Evolutionary conservation across 2,797 vertebrate species (phyloP).

Genomic region (Setipinna tenuifilis): DNA sequence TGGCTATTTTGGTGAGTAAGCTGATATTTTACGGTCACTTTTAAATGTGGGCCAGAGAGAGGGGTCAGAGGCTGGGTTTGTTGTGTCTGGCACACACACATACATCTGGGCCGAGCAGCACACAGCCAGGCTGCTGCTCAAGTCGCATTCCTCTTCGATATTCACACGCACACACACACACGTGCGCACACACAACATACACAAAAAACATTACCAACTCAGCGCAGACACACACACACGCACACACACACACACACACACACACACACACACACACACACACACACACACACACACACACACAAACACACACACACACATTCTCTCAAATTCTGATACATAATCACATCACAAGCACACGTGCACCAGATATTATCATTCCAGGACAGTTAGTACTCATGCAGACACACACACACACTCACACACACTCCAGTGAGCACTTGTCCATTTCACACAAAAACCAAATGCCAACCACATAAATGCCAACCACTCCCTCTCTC

Average conservation of each 20-base stretch:
- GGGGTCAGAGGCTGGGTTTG: slow-evolving; percentile 67
- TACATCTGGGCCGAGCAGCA: slow-evolving; percentile 54
- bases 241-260: not conserved
- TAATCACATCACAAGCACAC: too few relatives aligned
- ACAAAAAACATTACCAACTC: not conserved
- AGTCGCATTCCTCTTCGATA: too few relatives aligned
- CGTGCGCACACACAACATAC: not conserved
- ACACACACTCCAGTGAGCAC: not conserved
- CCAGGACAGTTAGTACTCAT: not conserved
- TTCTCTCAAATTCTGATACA: too few relatives aligned
- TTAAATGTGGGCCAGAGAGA: slow-evolving; percentile 62
- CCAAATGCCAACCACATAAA: too few relatives aligned
- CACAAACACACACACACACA: not conserved
- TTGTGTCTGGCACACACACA: slow-evolving; percentile 63
- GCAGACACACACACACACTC: not conserved
- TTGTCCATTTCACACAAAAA: too few relatives aligned
- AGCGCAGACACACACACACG: not conserved
- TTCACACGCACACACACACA: slow-evolving; percentile 15
- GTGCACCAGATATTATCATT: too few relatives aligned
- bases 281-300: not conserved
- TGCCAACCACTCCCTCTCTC: not conserved
- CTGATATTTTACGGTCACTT: slow-evolving; percentile 68
- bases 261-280: not conserved
- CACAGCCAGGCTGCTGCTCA: too few relatives aligned
- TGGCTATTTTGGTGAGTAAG: slow-evolving; percentile 67